Conservation (phyloP, 2,797 vertebrate genomes). For the Acrossocheilus fasciatus region DNA sequence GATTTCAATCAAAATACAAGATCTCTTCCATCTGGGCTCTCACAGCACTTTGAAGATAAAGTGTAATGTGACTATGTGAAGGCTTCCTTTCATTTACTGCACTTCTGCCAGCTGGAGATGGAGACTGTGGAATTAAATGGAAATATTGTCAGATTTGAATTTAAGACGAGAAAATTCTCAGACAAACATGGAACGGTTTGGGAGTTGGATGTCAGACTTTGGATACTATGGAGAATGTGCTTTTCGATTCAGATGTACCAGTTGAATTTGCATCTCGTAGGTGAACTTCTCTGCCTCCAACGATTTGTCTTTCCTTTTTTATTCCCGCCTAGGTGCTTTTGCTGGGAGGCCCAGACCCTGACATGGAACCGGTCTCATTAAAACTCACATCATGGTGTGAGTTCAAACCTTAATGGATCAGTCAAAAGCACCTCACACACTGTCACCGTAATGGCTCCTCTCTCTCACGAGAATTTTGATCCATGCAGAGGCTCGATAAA, state of each 20-base stretch:
- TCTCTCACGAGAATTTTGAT: constrained; percentile 62
- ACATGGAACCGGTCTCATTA: constrained; percentile 31
- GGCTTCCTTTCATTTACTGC: constrained; percentile 33
- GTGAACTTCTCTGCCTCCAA: constrained; percentile 7
- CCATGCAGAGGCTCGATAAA: constrained; percentile 57
- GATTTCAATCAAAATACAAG: constrained; percentile 50
- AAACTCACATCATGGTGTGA: constrained; percentile 41
- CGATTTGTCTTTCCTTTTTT: background rate
- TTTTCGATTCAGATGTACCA: background rate
- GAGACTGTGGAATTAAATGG: constrained; percentile 32
- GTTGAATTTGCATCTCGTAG: constrained; percentile 18
- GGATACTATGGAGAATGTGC: constrained; percentile 6
- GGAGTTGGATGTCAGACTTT: background rate
- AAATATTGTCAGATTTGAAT: constrained; percentile 44
- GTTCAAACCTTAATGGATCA: constrained; percentile 38
- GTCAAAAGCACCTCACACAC: constrained; percentile 19
- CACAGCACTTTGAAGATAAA: constrained; percentile 42
- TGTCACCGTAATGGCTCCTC: constrained; percentile 65
- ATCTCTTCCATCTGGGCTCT: constrained; percentile 56
- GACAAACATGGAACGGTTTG: constrained; percentile 15
- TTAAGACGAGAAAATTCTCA: constrained; percentile 6
- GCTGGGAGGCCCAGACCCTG: background rate
- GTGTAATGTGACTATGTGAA: constrained; percentile 39
- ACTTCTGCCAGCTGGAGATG: constrained; percentile 34
- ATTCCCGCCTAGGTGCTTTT: background rate